A percentile compares a stretch with the other conserved stretches of the same genome.
phyloP scores from a whole-genome alignment of 2,888 invertebrate genomes.

The Aethes cnicana region DNA sequence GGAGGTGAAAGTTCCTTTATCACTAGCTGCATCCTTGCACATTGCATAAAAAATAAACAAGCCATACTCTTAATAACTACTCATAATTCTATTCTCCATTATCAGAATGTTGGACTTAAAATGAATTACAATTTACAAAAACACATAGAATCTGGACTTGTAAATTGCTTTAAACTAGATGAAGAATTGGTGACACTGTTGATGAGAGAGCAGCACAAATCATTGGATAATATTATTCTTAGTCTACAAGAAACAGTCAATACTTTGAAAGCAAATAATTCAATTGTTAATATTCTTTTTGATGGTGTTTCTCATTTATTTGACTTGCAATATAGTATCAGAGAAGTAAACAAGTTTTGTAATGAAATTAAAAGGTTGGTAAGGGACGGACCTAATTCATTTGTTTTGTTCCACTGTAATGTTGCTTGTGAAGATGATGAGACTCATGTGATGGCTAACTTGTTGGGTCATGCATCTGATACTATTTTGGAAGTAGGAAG shows the following conservation, averaged over 20 bases:
- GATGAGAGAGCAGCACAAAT: conserved; percentile 44
- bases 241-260: conserved; percentile 63
- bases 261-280: conserved; percentile 55
- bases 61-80: conserved; percentile 84
- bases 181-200: conserved; percentile 49
- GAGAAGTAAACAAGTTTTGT: conserved; percentile 76
- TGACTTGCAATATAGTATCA: conserved; percentile 82
- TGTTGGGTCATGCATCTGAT: conserved; percentile 84
- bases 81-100: conserved; percentile 88
- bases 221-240: conserved; percentile 65
- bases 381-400: conserved; percentile 54
- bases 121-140: conserved; percentile 86
- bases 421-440: conserved; percentile 81
- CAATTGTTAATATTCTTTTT: conserved; percentile 82
- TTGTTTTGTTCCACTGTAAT: conserved; percentile 82
- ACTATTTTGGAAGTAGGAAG: conserved; percentile 84
- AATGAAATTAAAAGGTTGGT: conserved; percentile 67
- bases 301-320: conserved; percentile 89
- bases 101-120: conserved; percentile 88
- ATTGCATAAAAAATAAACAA: conserved; percentile 83
- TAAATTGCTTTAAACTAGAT: conserved; percentile 60
- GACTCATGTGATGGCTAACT: conserved; percentile 82
- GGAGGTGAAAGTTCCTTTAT: conserved; percentile 88
- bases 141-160: conserved; percentile 58
- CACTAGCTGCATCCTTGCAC: conserved; percentile 84